These are phyloP conservation scores for Iguana delicatissima DNA, from an alignment of 2,797 vertebrate species.

Conservation along the genomic window DNA sequence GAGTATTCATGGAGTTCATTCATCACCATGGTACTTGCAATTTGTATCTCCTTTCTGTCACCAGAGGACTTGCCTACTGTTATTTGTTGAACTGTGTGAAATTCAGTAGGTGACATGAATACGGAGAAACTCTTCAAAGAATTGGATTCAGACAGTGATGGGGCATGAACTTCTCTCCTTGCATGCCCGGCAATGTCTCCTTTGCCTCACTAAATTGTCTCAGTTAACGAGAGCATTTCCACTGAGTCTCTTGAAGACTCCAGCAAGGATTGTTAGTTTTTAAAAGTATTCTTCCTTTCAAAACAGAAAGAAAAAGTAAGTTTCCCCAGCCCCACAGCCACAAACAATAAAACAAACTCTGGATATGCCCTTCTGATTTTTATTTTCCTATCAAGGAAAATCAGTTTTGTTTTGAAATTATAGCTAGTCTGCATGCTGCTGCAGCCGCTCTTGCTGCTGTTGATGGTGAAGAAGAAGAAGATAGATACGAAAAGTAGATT, in stretches of 20 bases:
- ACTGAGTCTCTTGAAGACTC: conserved; percentile 22
- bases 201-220: conserved; percentile 47
- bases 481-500: conserved; percentile 8
- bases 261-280: background rate
- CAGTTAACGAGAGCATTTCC: conserved; percentile 44
- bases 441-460: too few relatives aligned
- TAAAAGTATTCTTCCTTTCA: background rate
- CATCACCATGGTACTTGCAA: background rate
- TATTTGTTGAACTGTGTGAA: background rate
- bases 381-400: conserved; percentile 51
- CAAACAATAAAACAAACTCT: background rate
- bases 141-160: conserved; percentile 21
- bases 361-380: background rate
- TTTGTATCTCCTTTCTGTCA: background rate
- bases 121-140: conserved; percentile 41
- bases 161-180: conserved; percentile 8
- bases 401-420: conserved; percentile 9
- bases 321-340: too few relatives aligned
- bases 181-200: conserved; percentile 20
- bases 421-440: background rate
- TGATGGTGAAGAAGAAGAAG: background rate
- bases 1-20: background rate
- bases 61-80: background rate
- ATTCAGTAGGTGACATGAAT: background rate
- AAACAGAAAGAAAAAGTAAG: background rate